Evolutionary conservation across 2,113 vertebrate species (phyloP), one percentile per base, ranked within the genome.

Genomic region (Coptodon rendalli): DNA sequence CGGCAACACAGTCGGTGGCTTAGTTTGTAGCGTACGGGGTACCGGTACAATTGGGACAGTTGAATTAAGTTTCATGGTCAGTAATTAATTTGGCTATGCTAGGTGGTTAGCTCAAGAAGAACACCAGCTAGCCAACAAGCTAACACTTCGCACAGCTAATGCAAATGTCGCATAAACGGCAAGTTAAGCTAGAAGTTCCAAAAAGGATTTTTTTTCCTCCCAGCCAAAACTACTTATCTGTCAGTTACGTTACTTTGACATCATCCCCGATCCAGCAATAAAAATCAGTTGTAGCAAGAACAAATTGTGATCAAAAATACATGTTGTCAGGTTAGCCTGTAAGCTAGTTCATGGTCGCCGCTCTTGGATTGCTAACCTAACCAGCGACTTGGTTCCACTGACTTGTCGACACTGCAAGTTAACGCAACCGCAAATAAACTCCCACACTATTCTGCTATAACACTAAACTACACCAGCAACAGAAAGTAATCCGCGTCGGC

Each of bases 271-370:
- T 5, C 1, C 22, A 19, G 19, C 3, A 22, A 29, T 13, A 40
- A 8, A 83, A 83, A 52, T 3, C 0, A n/a, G 3, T 22, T 7
- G 8, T 1, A 45, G n/a, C 9, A 27, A 78, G 19, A 88, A 81
- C 2, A n/a, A 83, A 82, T 31, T 31, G 36, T 38, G 45, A 38
- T 36, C 5, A 63, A 85, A 83, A 85, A 63, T 48, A 80, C 83
- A 76, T 73, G 78, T 71, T 89, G 83, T 83, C 82, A 89, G 87
- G 78, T 94, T 95, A 95, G 93, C 95, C 57, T 92, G 53, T 27
- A 48, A 76, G 94, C 95, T 94, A 95, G 91, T 92, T 94, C 91
- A 87, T 87, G 89, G 56, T 92, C 73, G 73, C 17, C 73, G 73
- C 45, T 34, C 73, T 52, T 45, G 66, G 89, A 88, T 11, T 82